Evolutionary conservation across 2,113 vertebrate species (phyloP), one percentile per base, ranked within the genome.

Genomic region (Lates calcarifer): DNA sequence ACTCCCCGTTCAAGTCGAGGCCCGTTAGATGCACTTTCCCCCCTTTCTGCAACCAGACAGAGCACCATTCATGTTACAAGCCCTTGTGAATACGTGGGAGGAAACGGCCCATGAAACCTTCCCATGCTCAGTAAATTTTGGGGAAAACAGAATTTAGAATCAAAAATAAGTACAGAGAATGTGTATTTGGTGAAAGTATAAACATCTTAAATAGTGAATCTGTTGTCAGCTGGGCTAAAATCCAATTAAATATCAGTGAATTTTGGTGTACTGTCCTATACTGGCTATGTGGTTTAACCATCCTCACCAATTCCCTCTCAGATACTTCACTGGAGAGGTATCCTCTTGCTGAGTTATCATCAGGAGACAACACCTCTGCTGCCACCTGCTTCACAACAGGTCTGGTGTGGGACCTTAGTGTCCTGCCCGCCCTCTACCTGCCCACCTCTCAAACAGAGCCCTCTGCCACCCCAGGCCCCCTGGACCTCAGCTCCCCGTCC

Each of bases 351-450:
- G 93, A 95, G 85, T 81, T 95, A 43, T 58, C 92, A 49, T 72
- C 90, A 81, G 93, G 84, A 26, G 90, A 83, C 81, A 83, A 72
- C 85, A 81, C 77, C 49, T 83, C 91, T 26, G 26, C 85, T 12
- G 87, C 95, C 0, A 95, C 96, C 86, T 97, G 96, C 47, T 96
- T 96, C 91, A 95, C 97, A 0, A 94, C 95, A 35, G 87, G 93
- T 2, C 93, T 98, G 75, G 96, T 98, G 89, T 98, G 97, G 97
- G 97, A 98, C 66, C 91, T 96, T 29, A 95, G 95, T n/a, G 90
- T 96, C 62, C 94, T 95, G 68, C 97, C 94, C 8, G 92, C 95
- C 74, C 94, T 94, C 84, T 97, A 95, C 93, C 89, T 94, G 53
- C 90, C 93, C 12, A 91, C 95, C 69, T 88, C 92, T 64, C 85